A percentile compares a stretch with the other conserved stretches of the same genome.
phyloP scores from a whole-genome alignment of 2,797 vertebrate genomes.

The Merluccius polli region DNA sequence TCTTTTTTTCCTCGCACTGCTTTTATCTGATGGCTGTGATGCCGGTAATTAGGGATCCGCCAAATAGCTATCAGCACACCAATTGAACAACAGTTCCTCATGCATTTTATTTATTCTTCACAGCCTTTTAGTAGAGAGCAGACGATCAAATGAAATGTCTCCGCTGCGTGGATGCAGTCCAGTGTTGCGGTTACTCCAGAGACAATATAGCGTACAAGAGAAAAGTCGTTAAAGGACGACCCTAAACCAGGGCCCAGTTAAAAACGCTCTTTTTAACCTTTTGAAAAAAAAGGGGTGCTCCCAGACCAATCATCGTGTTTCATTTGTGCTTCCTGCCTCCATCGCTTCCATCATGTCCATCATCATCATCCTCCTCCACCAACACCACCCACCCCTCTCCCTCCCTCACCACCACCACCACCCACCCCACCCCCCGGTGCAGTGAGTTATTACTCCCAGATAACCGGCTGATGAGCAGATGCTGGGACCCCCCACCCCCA shows the following conservation, averaged over 20 bases:
- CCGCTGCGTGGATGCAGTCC: slow-evolving; percentile 23
- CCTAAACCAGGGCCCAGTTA: no score
- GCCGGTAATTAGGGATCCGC: slow-evolving; percentile 75
- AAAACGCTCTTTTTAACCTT: background rate
- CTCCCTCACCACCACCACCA: slow-evolving; percentile 22
- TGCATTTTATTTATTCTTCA: slow-evolving; percentile 67
- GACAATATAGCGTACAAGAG: background rate
- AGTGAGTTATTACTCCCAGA: slow-evolving; percentile 74
- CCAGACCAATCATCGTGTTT: slow-evolving; percentile 42
- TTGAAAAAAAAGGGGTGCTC: slow-evolving; percentile 26
- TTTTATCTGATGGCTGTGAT: slow-evolving; percentile 72
- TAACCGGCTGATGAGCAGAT: slow-evolving; percentile 74
- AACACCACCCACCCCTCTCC: background rate
- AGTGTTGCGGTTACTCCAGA: background rate
- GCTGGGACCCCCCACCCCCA: slow-evolving; percentile 47
- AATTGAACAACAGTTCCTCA: slow-evolving; percentile 67
- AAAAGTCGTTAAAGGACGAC: no score
- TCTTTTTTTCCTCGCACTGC: slow-evolving; percentile 72
- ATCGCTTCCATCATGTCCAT: slow-evolving; percentile 67
- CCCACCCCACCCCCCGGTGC: slow-evolving; percentile 46
- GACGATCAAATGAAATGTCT: slow-evolving; percentile 53
- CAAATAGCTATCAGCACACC: slow-evolving; percentile 73
- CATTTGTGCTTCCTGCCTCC: slow-evolving; percentile 57
- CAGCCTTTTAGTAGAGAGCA: slow-evolving; percentile 59
- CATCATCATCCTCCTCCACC: slow-evolving; percentile 31